phyloP scores from a whole-genome alignment of 1,140 invertebrate species.

The Solenopsis fugax region DNA sequence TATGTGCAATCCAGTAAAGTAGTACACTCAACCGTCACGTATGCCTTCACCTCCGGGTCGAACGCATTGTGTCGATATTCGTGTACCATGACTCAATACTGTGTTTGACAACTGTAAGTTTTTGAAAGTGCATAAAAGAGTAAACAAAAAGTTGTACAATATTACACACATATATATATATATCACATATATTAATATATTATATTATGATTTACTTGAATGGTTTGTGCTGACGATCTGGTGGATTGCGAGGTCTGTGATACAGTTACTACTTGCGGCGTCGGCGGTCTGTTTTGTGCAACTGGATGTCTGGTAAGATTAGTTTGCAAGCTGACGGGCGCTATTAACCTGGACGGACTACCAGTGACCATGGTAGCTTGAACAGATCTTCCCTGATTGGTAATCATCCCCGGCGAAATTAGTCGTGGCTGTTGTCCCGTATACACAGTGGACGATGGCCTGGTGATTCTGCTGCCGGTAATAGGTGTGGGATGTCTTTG shows the following conservation, averaged over 20 bases:
- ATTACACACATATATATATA: conserved; percentile 26
- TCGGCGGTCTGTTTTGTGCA: conserved; percentile 77
- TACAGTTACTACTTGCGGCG: conserved; percentile 78
- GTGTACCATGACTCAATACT: conserved; percentile 30
- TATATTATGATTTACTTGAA: conserved; percentile 77
- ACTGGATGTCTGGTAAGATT: conserved; percentile 81
- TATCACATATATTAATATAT: neutral
- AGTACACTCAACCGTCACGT: conserved; percentile 33
- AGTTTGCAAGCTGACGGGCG: conserved; percentile 83
- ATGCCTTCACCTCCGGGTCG: conserved; percentile 25
- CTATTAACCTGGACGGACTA: conserved; percentile 82
- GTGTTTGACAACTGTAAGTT: conserved; percentile 36
- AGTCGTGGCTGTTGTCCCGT: conserved; percentile 80
- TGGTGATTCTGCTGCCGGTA: conserved; percentile 79
- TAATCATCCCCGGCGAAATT: conserved; percentile 60
- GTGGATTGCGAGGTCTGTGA: conserved; percentile 78
- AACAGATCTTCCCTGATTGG: conserved; percentile 79
- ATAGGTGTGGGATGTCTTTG: conserved; percentile 81
- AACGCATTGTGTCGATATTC: conserved; percentile 31
- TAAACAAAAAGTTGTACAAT: conserved; percentile 10
- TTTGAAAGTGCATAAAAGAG: conserved; percentile 23
- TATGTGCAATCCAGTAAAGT: conserved; percentile 38
- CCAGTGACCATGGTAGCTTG: conserved; percentile 84
- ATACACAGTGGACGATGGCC: conserved; percentile 76
- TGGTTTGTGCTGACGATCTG: conserved; percentile 80